Evolutionary conservation across 2,797 vertebrate species (phyloP), one percentile per base, ranked within the genome.

Genomic region (Chelmon rostratus): DNA sequence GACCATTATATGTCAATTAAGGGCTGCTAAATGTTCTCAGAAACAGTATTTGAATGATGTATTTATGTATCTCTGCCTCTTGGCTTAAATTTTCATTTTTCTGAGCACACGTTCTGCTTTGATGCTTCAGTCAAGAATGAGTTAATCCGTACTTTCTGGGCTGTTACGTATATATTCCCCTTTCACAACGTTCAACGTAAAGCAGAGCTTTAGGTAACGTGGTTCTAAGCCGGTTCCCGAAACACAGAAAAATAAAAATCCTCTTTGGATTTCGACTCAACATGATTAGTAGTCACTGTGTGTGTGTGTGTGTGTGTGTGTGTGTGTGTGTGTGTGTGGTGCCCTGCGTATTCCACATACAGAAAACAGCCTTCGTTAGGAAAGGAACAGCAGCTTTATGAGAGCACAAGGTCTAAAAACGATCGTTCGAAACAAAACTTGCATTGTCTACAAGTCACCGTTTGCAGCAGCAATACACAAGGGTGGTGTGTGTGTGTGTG

Each of bases 171-270:
- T 37, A 40, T 33, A 67, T 57, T 68, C 7, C 23, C 88, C 19
- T 79, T 81, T 70, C 65, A 73, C 68, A 82, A 86, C 23, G 1
- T 28, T 58, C 6, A 62, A 68, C 33, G 81, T 68, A 79, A 79
- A 82, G 65, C 59, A 69, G 23, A 1, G 31, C 72, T 68, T 83
- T 21, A 37, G 47, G 61, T 88, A 81, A 73, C 49, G 42, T 62
- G 66, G 19, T 35, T 10, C 31, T 59, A 81, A 84, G 28, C 74
- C 0, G 21, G 8, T 63, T 80, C 28, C 57, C 73, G 57, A 84
- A 78, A 79, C 31, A 76, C 68, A 68, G 57, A 57, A 73, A 76
- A 78, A 58, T 31, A 72, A n/a, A 75, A 84, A 61, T 42, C 65
- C 58, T 23, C 33, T 49, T 78, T 70, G 68, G 72, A 61, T 69